A percentile compares a stretch with the other conserved stretches of the same genome.
phyloP scores from a whole-genome alignment of 2,113 vertebrate genomes.

The Tringa solitaria region DNA sequence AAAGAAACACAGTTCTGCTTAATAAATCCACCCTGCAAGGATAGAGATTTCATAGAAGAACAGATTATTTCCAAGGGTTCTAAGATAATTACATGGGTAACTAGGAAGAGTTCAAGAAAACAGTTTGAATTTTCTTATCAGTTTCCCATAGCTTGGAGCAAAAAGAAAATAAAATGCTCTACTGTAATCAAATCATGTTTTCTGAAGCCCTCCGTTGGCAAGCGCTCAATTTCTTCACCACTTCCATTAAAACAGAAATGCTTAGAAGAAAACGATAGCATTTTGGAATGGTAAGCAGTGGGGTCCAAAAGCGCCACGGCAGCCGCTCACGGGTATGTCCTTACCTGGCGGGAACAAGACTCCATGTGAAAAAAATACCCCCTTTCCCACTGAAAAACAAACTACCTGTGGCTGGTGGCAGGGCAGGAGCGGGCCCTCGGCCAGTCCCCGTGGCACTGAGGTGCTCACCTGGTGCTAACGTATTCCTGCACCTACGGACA shows the following conservation, averaged over 20 bases:
- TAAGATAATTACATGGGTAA: slow-evolving; percentile 61
- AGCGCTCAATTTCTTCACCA: not conserved
- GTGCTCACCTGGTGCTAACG: not conserved
- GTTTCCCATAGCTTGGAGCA: slow-evolving; percentile 52
- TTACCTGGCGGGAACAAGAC: not conserved
- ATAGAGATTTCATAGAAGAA: not conserved
- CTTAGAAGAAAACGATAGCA: not conserved
- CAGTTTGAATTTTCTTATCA: slow-evolving; percentile 63
- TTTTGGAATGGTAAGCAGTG: not conserved
- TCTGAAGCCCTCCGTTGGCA: slow-evolving; percentile 42
- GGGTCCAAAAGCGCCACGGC: not conserved
- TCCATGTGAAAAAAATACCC: not conserved
- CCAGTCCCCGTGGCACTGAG: not conserved
- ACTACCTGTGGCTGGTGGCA: accelerated
- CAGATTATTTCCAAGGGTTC: slow-evolving; percentile 52
- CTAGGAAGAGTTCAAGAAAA: slow-evolving; percentile 54
- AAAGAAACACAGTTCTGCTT: not conserved
- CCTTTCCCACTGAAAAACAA: not conserved
- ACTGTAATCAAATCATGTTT: slow-evolving; percentile 47
- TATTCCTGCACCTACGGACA: not conserved
- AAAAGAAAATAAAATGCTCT: slow-evolving; percentile 52
- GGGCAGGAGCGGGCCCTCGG: not conserved
- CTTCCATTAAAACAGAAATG: not conserved
- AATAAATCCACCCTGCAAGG: slow-evolving; percentile 17
- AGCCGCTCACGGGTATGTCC: not conserved